Percentiles rank a stretch among this genome's conserved stretches.
Evolutionary conservation across 2,888 invertebrate species (phyloP).

Genomic region (Hirtodrosophila alboralis): DNA sequence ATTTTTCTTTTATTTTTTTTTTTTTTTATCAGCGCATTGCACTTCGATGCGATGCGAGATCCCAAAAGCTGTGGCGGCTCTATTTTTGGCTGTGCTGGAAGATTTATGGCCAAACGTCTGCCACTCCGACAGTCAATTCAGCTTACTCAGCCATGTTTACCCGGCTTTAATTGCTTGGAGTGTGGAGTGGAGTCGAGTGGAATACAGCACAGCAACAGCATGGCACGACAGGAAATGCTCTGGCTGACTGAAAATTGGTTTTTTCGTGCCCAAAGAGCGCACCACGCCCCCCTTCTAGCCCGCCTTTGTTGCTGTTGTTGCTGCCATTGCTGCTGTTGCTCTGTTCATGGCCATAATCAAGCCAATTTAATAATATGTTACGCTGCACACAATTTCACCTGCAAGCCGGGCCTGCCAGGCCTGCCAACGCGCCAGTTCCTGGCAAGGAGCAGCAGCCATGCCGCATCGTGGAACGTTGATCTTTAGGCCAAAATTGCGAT

Average conservation of each 20-base stretch:
- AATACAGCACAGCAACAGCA: slow-evolving; percentile 15
- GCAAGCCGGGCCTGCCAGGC: slow-evolving; percentile 36
- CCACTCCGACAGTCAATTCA: slow-evolving; percentile 56
- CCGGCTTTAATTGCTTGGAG: slow-evolving; percentile 67
- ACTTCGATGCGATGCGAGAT: slow-evolving; percentile 17
- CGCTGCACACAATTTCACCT: slow-evolving; percentile 78
- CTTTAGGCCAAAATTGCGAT: slow-evolving; percentile 58
- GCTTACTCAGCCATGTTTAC: slow-evolving; percentile 68
- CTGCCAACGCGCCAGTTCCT: background rate
- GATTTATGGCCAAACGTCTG: slow-evolving; percentile 66
- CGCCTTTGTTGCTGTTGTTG: slow-evolving; percentile 25
- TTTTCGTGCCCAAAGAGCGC: slow-evolving; percentile 39
- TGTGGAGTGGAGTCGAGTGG: too few species aligned
- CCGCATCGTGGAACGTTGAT: slow-evolving; percentile 36
- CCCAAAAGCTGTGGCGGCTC: slow-evolving; percentile 35
- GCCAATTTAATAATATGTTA: slow-evolving; percentile 76
- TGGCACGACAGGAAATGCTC: slow-evolving; percentile 72
- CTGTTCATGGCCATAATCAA: slow-evolving; percentile 69
- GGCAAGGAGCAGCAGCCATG: slow-evolving; percentile 2
- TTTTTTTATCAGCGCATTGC: slow-evolving; percentile 21
- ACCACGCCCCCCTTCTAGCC: slow-evolving; percentile 40
- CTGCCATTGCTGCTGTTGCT: slow-evolving; percentile 19
- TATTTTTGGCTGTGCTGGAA: slow-evolving; percentile 66
- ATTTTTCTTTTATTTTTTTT: background rate
- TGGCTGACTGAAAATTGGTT: slow-evolving; percentile 61